These are phyloP conservation scores for Caenorhabditis doughertyi DNA, from an alignment of 2,888 invertebrate genomes.

Conservation along the genomic window DNA sequence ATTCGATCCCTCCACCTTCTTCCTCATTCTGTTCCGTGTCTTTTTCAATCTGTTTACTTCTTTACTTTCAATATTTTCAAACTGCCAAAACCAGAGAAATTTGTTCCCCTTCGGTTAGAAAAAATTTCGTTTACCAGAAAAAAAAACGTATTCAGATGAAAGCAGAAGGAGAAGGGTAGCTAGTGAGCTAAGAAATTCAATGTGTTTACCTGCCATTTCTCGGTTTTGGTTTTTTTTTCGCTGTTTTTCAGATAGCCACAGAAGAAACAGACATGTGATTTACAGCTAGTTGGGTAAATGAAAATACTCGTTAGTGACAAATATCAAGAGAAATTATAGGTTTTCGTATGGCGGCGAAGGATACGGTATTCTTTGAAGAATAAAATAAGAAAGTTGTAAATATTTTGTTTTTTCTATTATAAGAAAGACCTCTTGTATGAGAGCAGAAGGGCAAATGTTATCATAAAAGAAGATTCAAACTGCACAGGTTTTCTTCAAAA, in stretches of 20 bases:
- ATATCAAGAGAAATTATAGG: neutral
- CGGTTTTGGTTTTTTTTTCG: neutral
- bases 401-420: too few relatives aligned
- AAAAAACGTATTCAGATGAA: slow-evolving; percentile 3
- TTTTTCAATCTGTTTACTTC: slow-evolving; percentile 3
- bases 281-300: neutral
- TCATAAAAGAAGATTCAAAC: too few relatives aligned
- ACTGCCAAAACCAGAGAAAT: slow-evolving; percentile 3
- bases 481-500: too few relatives aligned
- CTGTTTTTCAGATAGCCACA: neutral
- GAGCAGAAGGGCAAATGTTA: too few relatives aligned
- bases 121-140: neutral
- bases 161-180: slow-evolving; percentile 17
- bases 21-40: neutral
- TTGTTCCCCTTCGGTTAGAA: neutral
- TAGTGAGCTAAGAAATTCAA: neutral
- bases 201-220: neutral
- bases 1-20: neutral
- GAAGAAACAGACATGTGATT: neutral
- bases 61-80: neutral
- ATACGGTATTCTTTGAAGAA: too few relatives aligned
- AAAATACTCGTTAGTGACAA: too few relatives aligned
- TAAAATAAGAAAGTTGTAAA: too few relatives aligned
- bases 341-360: too few relatives aligned
- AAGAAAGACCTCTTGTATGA: too few relatives aligned